Evolutionary conservation across 2,888 invertebrate species (phyloP).

Genomic region (Stratiomys singularior): DNA sequence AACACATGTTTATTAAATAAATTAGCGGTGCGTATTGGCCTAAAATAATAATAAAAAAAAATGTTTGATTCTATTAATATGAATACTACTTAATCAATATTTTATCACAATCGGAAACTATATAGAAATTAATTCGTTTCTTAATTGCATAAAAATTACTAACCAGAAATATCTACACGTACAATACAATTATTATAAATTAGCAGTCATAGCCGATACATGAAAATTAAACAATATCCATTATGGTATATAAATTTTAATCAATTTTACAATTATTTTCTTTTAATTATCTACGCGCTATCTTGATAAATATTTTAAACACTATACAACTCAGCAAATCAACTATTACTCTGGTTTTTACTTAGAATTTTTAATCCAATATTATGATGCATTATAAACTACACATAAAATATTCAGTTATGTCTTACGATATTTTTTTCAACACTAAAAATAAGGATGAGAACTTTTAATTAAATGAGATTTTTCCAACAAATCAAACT

Average conservation of each 20-base stretch:
- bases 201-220: too few species aligned
- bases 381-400: too few species aligned
- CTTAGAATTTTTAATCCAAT: neutral
- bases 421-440: neutral
- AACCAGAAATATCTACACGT: neutral
- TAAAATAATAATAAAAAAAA: neutral
- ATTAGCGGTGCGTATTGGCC: constrained; percentile 15
- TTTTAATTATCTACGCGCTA: neutral
- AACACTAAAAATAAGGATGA: too few species aligned
- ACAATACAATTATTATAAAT: too few species aligned
- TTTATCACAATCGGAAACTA: neutral
- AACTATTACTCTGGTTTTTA: neutral
- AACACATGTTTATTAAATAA: neutral
- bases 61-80: neutral
- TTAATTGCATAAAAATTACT: neutral
- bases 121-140: neutral
- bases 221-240: too few species aligned
- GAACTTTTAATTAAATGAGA: too few species aligned
- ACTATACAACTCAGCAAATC: neutral
- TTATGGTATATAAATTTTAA: neutral
- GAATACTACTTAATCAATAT: neutral
- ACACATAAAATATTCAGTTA: too few species aligned
- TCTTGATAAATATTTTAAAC: neutral
- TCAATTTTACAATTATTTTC: neutral
- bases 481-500: neutral